Conservation (phyloP, 2,888 invertebrate species). For the Orthosia incerta region DNA sequence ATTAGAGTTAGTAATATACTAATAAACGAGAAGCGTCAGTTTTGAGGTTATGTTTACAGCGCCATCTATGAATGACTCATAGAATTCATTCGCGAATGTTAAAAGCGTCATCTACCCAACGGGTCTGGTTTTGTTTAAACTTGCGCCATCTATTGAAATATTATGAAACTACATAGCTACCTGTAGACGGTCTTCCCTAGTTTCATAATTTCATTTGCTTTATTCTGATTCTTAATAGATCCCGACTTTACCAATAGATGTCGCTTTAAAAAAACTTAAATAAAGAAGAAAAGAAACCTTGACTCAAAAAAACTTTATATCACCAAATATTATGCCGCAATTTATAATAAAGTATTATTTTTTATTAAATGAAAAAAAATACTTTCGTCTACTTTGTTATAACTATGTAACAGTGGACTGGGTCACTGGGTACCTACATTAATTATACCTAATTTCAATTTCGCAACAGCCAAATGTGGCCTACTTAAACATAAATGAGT, state of each 20-base stretch:
- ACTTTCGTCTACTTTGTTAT: background rate
- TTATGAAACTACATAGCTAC: background rate
- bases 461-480: slow-evolving; percentile 36
- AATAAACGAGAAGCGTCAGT: background rate
- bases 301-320: background rate
- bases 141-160: slow-evolving; percentile 41
- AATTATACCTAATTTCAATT: slow-evolving; percentile 18
- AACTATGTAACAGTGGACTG: background rate
- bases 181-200: too few relatives aligned
- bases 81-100: background rate
- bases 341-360: background rate
- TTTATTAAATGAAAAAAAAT: background rate
- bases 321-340: background rate
- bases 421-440: too few relatives aligned
- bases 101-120: slow-evolving; percentile 5
- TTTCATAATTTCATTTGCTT: background rate
- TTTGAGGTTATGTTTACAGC: slow-evolving; percentile 39
- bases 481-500: slow-evolving; percentile 51
- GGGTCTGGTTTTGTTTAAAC: rapidly evolving
- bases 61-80: slow-evolving; percentile 28
- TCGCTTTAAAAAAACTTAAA: background rate
- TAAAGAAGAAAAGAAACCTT: background rate
- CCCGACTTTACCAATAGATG: slow-evolving; percentile 12
- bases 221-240: background rate
- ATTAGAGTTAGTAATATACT: background rate